Evolutionary conservation across 2,113 vertebrate genomes (phyloP), one percentile per base, ranked within the genome.

Genomic region (Condylura cristata): DNA sequence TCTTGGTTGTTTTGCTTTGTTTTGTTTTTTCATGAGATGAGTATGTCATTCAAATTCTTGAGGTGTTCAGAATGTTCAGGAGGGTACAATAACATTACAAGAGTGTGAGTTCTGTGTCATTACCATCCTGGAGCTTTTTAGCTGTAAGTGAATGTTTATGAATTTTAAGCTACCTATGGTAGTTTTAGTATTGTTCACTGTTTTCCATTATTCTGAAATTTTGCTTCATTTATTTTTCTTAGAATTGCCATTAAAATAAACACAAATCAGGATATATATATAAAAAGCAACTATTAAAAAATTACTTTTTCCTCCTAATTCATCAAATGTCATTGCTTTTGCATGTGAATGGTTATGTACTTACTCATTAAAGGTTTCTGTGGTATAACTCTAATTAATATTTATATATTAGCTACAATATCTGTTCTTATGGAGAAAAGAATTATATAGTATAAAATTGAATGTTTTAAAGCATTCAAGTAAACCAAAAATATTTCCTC

Each of bases 401-500:
- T 97, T 97, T 97, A 90, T 95, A 34, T 94, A 96, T 97, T 97
- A 95, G 53, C 78, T 93, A 76, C 22, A 76, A 34, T 94, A 90
- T 96, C 74, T 90, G 39, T 92, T 90, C 82, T 94, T 97, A 86
- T 89, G 51, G 83, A 75, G 81, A 95, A 70, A 98, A 65, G 81
- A 97, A 96, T 78, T 93, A 58, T 80, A 96, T 94, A 96, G 95
- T 96, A 95, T 96, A 95, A 98, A 98, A 97, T 34, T 78, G 34
- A 98, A 95, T 96, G 96, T 93, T 98, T 96, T 97, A 95, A 94
- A 97, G 96, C 70, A 85, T 90, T 97, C 91, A 97, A 98, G 89
- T 96, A 98, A 98, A 98, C 95, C 97, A 98, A 98, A 98, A 98
- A 97, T 98, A 98, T 98, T 98, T 98, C 95, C 94, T 97, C 95